phyloP scores from a whole-genome alignment of 2,797 vertebrate genomes.

The Mormyrops attenuatus region DNA sequence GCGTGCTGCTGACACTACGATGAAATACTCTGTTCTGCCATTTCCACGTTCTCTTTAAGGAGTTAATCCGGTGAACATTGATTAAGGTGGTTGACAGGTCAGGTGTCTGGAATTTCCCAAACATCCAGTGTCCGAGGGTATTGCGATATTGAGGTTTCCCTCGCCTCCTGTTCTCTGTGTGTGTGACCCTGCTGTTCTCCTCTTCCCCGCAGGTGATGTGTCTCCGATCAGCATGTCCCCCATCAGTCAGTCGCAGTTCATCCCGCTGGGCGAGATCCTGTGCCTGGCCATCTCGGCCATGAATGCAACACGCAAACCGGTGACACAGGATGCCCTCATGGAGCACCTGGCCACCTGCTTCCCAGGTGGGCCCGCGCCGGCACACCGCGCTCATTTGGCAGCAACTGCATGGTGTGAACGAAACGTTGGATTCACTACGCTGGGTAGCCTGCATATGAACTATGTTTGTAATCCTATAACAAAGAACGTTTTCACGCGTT shows the following conservation, averaged over 20 bases:
- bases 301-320: constrained; percentile 92
- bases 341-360: constrained; percentile 95
- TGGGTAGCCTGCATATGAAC: not conserved
- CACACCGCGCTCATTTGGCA: not conserved
- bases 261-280: constrained; percentile 95
- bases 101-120: not conserved
- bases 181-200: not conserved
- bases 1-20: not conserved
- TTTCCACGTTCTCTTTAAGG: not conserved
- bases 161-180: not conserved
- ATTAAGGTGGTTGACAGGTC: not conserved
- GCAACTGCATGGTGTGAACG: not conserved
- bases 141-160: not conserved
- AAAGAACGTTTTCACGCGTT: not conserved
- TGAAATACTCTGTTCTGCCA: not conserved
- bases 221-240: constrained; percentile 99
- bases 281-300: constrained; percentile 97
- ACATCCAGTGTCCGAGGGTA: not conserved
- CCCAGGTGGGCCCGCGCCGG: constrained; percentile 72
- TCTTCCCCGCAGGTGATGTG: constrained; percentile 86
- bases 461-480: not conserved
- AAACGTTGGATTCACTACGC: not conserved
- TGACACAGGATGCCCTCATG: constrained; percentile 94
- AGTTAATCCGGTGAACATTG: not conserved
- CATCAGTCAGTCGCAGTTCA: constrained; percentile 98